Evolutionary conservation across 2,113 vertebrate species (phyloP).

Genomic region (Pogonocichla stellata): DNA sequence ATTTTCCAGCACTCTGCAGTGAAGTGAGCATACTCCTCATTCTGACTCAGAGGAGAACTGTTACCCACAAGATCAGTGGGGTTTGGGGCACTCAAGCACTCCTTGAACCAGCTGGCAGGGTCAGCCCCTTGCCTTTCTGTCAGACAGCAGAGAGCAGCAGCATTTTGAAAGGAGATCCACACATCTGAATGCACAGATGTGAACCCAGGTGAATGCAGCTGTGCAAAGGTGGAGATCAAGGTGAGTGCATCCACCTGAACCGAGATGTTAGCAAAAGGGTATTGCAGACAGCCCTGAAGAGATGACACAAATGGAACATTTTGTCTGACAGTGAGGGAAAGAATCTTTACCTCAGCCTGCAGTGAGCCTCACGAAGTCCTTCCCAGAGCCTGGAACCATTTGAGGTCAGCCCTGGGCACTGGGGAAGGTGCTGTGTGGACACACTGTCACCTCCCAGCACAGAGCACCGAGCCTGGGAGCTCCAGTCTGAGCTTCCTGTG

Average conservation of each 20-base stretch:
- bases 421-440: background rate
- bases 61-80: background rate
- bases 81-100: background rate
- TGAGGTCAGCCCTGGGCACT: background rate
- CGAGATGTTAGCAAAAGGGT: background rate
- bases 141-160: slow-evolving; percentile 1
- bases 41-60: background rate
- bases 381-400: background rate
- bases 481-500: background rate
- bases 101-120: background rate
- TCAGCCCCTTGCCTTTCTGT: background rate
- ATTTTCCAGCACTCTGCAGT: background rate
- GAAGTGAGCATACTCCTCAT: background rate
- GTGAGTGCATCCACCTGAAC: background rate
- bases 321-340: background rate
- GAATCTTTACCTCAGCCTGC: background rate
- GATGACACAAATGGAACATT: background rate
- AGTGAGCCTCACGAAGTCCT: background rate
- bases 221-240: background rate
- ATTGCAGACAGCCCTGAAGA: background rate
- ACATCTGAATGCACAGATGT: background rate
- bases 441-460: background rate
- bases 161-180: background rate
- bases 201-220: background rate
- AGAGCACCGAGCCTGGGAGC: background rate